Base-by-base conservation (phyloP, 2,797 vertebrate species). In the Schizothorax lantsangensis region DNA sequence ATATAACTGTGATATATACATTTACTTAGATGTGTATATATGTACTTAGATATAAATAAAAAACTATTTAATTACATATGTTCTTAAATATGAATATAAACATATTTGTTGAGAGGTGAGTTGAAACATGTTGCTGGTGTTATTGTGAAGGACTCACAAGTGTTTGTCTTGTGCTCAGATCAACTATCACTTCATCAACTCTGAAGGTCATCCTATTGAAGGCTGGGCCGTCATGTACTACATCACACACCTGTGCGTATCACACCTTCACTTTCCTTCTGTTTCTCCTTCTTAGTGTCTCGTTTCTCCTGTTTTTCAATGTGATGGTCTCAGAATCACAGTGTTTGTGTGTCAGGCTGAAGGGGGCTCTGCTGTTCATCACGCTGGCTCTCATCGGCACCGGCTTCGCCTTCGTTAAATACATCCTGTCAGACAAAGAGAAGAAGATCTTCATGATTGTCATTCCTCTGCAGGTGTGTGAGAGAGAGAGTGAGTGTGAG, bases 391-490 rank as follows among this genome's bases (percentile, higher is more conserved):
- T 97, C 86, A 97, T 97, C 0, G 96, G 96, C 79, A 97, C 97
- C 0, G 96, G 97, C 91, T 97, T 96, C 94, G 96, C 97, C 52
- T 97, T 97, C 0, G 92, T 97, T 4, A 97, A 97, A 79, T 97
- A 97, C 87, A 95, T 97, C 85, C 93, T 97, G 74, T 97, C 96
- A 0, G 96, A 97, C 92, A 97, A 97, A 87, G 97, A 97, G 86
- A 97, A 97, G 95, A 97, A 97, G 92, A 95, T 97, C 89, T 97
- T 97, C 72, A 96, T 97, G 93, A 95, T 97, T 0, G 96, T 97
- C 84, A 97, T 97, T 72, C 96, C 96, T 4, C 92, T 97, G 84
- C 96, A 97, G 96, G 96, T 95, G n/a, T 69, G 86, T 82, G 79
- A 84, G 15, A 62, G 21, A 15, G 5, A 11, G 96, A 95, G 49